phyloP scores from a whole-genome alignment of 2,888 invertebrate genomes.

The Salpingus planirostris region DNA sequence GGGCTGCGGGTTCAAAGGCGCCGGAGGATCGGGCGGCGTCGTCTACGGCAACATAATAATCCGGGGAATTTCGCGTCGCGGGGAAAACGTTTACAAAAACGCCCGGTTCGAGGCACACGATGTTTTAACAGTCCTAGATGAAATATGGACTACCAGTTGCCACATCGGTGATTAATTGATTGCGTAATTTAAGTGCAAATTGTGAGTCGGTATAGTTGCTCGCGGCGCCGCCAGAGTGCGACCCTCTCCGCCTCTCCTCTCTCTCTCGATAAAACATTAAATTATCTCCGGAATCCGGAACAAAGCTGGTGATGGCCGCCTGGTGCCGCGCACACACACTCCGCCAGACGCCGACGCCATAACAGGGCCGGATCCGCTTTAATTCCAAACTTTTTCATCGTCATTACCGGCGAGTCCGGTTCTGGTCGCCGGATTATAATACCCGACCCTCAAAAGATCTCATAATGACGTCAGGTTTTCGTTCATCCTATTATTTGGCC shows the following conservation, averaged over 20 bases:
- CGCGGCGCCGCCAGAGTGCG: slow-evolving; percentile 8
- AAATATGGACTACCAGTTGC: slow-evolving; percentile 23
- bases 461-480: too few species aligned
- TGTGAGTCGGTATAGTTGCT: slow-evolving; percentile 11
- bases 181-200: slow-evolving; percentile 24
- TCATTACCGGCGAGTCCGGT: too few species aligned
- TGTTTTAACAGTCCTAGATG: slow-evolving; percentile 22
- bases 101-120: too few species aligned
- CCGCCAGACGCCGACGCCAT: too few species aligned
- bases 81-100: slow-evolving; percentile 8
- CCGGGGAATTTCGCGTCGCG: slow-evolving; percentile 7
- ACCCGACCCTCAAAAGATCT: too few species aligned
- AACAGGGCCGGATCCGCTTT: too few species aligned
- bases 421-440: too few species aligned
- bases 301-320: too few species aligned
- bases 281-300: slow-evolving; percentile 11
- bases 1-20: not conserved
- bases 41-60: slow-evolving; percentile 10
- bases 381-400: too few species aligned
- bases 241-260: too few species aligned
- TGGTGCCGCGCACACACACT: too few species aligned
- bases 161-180: slow-evolving; percentile 25
- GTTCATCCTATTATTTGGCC: too few species aligned
- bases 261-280: slow-evolving; percentile 10
- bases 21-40: not conserved